Base-by-base conservation (phyloP, 2,113 vertebrate genomes). In the Gnathonemus longibarbis region DNA sequence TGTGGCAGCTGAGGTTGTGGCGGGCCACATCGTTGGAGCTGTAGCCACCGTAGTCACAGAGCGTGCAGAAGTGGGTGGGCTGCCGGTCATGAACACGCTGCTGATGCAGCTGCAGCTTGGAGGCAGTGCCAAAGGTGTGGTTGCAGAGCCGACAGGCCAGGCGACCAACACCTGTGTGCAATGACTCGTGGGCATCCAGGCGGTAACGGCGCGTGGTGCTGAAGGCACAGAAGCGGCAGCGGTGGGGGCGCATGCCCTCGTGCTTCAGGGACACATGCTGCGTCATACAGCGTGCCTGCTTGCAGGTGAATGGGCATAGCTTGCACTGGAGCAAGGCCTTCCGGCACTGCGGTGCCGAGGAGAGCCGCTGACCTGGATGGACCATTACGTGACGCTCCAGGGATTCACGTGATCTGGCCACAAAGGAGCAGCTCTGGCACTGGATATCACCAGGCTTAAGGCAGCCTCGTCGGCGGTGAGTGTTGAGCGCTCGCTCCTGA, bases 21-120 rank as follows among this genome's bases (percentile, higher is more conserved):
- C 98, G 97, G 19, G 95, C 96, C 10, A 99, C 95, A 35, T 99
- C 98, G 0, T 98, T 97, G 0, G 94, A 96, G 2, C 97, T 95
- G 93, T 97, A 99, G 93, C 97, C 97, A 10, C 96, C 95, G 83
- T 98, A 99, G 94, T 99, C 98, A 0, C 98, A 99, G 53, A 97
- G 94, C 0, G 93, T 93, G 91, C 98, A 99, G 93, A 97, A 97
- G 91, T 99, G 98, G 0, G 97, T 96, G 13, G 98, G 97, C 0
- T 93, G 96, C 91, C 97, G 97, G 84, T 98, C 97, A 0, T 99
- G 98, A n/a, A 98, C 96, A 2, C 98, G 96, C 35, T 95, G 91
- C 74, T 92, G 96, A 93, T 99, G 98, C 89, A 98, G 94, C 11
- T 97, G 97, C 88, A 99, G 92, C 92, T 98, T 99, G 56, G 97